A percentile compares a stretch with the other conserved stretches of the same genome.
Conservation (phyloP, 2,797 vertebrate genomes). For the Sebastiscus tertius region DNA sequence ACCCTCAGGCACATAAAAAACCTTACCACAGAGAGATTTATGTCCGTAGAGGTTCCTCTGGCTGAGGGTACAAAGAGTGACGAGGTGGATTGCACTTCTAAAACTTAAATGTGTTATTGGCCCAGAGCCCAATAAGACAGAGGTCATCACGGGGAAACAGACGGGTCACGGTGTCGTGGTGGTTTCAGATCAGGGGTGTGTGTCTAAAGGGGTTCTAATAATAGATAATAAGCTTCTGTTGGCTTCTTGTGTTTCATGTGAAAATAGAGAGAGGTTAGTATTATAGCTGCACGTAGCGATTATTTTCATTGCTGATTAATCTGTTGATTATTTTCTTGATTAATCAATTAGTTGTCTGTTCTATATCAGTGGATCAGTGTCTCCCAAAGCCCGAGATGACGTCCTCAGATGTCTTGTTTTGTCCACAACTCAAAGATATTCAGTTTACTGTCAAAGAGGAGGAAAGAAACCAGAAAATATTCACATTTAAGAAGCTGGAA, state of each 20-base stretch:
- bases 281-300: rapidly evolving
- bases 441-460: no score
- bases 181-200: neutral
- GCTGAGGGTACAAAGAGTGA: neutral
- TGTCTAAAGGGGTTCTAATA: neutral
- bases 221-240: neutral
- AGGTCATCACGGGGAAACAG: neutral
- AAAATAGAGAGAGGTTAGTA: neutral
- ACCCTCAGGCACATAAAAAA: neutral
- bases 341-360: no score
- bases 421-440: no score
- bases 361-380: rapidly evolving
- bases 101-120: neutral
- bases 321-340: no score
- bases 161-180: neutral
- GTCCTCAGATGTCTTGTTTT: no score
- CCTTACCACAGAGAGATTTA: neutral
- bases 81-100: neutral
- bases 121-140: neutral
- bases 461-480: no score
- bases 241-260: neutral
- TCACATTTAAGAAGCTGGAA: no score
- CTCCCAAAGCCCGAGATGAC: no score
- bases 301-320: no score
- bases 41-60: neutral